phyloP scores from a whole-genome alignment of 2,888 invertebrate species.

The Oligia fasciuncula region DNA sequence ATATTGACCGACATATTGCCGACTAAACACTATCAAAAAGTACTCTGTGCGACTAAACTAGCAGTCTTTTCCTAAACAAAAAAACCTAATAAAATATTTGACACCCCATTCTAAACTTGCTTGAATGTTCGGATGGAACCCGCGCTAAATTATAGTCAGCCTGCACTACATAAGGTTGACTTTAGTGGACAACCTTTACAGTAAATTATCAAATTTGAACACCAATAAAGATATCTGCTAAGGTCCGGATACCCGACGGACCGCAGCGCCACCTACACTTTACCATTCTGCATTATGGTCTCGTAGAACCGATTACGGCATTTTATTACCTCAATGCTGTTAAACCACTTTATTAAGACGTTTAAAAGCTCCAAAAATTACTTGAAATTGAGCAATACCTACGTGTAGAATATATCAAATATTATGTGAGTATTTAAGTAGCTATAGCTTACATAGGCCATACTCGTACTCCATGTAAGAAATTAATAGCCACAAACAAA shows the following conservation, averaged over 20 bases:
- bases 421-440: neutral
- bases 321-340: conserved; percentile 48
- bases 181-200: too few species aligned
- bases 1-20: too few species aligned
- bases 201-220: conserved; percentile 64
- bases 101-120: too few species aligned
- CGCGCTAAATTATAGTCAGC: too few species aligned
- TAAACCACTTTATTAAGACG: conserved; percentile 46
- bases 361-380: conserved; percentile 33
- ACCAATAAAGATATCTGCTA: conserved; percentile 67
- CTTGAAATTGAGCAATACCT: conserved; percentile 26
- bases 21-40: too few species aligned
- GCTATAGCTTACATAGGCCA: neutral
- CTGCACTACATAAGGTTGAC: too few species aligned
- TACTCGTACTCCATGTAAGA: neutral
- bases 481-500: neutral
- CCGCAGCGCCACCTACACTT: conserved; percentile 49
- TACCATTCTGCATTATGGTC: conserved; percentile 58
- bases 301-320: conserved; percentile 59
- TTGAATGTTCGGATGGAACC: too few species aligned
- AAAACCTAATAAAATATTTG: too few species aligned
- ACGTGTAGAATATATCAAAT: conserved; percentile 14
- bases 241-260: conserved; percentile 57
- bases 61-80: too few species aligned
- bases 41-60: too few species aligned